phyloP scores from a whole-genome alignment of 2,113 vertebrate species.

The Macroglossus sobrinus region DNA sequence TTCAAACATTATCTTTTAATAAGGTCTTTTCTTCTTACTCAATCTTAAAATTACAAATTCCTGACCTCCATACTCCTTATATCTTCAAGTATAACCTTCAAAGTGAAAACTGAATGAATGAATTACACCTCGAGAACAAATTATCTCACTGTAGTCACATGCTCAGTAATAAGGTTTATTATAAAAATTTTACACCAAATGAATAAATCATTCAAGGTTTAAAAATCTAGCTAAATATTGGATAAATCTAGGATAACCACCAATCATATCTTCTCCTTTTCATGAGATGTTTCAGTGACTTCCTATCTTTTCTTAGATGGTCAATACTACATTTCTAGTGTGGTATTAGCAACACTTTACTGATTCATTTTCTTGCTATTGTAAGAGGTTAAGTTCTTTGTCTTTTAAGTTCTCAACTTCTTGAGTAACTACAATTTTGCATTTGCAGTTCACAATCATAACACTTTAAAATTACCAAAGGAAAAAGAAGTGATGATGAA shows the following conservation, averaged over 20 bases:
- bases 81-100: background rate
- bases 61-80: background rate
- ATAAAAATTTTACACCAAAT: background rate
- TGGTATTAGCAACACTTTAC: background rate
- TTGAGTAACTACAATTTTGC: background rate
- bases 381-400: background rate
- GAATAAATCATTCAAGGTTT: background rate
- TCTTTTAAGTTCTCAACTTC: background rate
- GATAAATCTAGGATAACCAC: background rate
- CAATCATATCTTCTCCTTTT: background rate
- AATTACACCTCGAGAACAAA: background rate
- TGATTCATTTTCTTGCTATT: background rate
- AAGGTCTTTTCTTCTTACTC: background rate
- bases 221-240: background rate
- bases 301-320: background rate
- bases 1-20: background rate
- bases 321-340: background rate
- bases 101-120: background rate
- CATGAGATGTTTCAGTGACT: background rate
- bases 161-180: background rate
- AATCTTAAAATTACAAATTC: background rate
- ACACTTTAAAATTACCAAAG: background rate
- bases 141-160: background rate
- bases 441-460: background rate
- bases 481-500: background rate